Percentiles rank a stretch among this genome's conserved stretches.
Conservation (phyloP, 2,113 vertebrate genomes). For the Mormyrus lacerda region DNA sequence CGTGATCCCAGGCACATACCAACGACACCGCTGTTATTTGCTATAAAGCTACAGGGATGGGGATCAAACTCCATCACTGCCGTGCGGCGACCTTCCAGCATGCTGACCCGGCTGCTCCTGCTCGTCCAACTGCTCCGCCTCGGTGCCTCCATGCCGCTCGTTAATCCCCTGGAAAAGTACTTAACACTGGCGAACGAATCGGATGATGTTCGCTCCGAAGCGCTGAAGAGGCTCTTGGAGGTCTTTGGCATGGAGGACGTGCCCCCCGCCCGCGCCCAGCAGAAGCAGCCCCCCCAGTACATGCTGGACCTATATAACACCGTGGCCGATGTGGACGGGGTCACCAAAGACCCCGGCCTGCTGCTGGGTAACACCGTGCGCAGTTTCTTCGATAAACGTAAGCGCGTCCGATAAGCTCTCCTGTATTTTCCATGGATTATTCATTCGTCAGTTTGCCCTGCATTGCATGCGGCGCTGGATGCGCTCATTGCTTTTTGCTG, state of each 20-base stretch:
- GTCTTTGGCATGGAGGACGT: constrained; percentile 83
- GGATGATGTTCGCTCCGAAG: constrained; percentile 56
- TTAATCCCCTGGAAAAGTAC: constrained; percentile 35
- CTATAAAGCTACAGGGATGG: constrained; percentile 61
- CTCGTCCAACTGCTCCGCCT: constrained; percentile 30
- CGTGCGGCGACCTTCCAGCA: constrained; percentile 22
- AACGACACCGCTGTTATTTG: constrained; percentile 32
- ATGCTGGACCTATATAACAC: constrained; percentile 86
- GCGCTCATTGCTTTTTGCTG: neutral
- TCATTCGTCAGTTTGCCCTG: neutral
- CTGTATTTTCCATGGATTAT: neutral
- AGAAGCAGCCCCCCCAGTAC: constrained; percentile 78
- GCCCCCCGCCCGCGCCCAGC: constrained; percentile 49
- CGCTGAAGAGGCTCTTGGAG: constrained; percentile 74
- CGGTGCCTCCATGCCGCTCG: constrained; percentile 40
- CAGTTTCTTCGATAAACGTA: constrained; percentile 83
- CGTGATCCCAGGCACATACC: constrained; percentile 31
- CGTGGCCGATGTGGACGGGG: constrained; percentile 73
- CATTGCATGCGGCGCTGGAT: neutral
- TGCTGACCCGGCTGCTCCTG: constrained; percentile 38
- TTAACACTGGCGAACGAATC: constrained; percentile 31
- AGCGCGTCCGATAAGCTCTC: constrained; percentile 39
- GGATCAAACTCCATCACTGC: too few relatives aligned
- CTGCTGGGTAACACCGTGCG: constrained; percentile 82
- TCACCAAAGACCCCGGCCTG: constrained; percentile 74